A percentile compares a stretch with the other conserved stretches of the same genome.
These are phyloP conservation scores for Heliconius ismenius DNA, from an alignment of 2,888 invertebrate genomes.

Conservation along the genomic window DNA sequence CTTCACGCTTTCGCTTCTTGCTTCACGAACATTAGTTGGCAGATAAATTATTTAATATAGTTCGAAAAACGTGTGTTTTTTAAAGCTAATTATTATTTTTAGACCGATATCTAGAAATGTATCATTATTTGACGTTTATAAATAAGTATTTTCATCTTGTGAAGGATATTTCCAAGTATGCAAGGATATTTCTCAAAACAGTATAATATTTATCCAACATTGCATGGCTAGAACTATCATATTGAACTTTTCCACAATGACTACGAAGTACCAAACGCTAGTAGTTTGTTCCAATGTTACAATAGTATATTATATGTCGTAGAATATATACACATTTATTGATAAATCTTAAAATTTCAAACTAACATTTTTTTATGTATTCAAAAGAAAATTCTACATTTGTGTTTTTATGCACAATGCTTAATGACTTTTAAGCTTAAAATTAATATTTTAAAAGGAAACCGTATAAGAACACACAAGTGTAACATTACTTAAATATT, in stretches of 20 bases:
- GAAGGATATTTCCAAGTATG: background rate
- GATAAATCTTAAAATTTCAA: background rate
- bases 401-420: background rate
- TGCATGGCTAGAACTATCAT: background rate
- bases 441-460: conserved; percentile 2
- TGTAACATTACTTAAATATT: background rate
- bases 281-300: background rate
- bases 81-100: background rate
- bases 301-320: too few relatives aligned
- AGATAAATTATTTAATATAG: background rate
- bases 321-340: background rate
- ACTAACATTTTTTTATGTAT: background rate
- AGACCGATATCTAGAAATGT: background rate
- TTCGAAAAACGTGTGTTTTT: background rate
- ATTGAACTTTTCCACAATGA: background rate
- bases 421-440: background rate
- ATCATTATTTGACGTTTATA: background rate
- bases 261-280: background rate
- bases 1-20: background rate
- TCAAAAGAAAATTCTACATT: background rate
- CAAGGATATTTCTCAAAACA: background rate
- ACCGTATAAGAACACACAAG: background rate
- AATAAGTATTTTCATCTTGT: background rate
- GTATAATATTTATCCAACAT: background rate
- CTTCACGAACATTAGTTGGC: background rate